phyloP scores from a whole-genome alignment of 2,888 invertebrate genomes.

The Callimorpha dominula region DNA sequence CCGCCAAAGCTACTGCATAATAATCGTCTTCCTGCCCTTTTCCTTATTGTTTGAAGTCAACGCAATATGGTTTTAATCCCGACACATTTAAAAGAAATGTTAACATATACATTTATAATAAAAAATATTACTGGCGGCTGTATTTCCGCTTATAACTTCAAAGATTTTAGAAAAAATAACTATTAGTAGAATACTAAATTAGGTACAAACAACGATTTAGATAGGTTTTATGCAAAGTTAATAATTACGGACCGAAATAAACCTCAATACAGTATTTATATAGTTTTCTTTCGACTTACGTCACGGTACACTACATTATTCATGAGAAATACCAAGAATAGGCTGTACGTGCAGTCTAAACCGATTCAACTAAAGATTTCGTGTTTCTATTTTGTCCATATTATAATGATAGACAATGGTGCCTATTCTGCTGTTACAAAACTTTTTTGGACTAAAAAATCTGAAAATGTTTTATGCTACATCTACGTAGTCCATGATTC shows the following conservation, averaged over 20 bases:
- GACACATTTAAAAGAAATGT: neutral
- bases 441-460: neutral
- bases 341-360: slow-evolving; percentile 16
- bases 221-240: neutral
- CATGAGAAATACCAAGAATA: slow-evolving; percentile 44
- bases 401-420: neutral
- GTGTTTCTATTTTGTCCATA: slow-evolving; percentile 24
- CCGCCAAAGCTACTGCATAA: neutral
- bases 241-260: slow-evolving; percentile 11
- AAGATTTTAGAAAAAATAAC: too few relatives aligned
- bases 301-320: slow-evolving; percentile 43
- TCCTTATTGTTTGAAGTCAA: neutral
- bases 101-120: neutral
- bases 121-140: too few relatives aligned
- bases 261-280: neutral
- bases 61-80: neutral
- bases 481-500: too few relatives aligned
- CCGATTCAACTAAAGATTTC: slow-evolving; percentile 34
- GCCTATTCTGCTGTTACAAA: neutral
- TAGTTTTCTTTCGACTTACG: slow-evolving; percentile 22
- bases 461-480: too few relatives aligned
- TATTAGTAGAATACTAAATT: too few relatives aligned
- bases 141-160: too few relatives aligned
- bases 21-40: neutral
- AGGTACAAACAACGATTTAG: neutral